A percentile compares a stretch with the other conserved stretches of the same genome.
These are phyloP conservation scores for Cercopithecus mona DNA, from an alignment of 2,113 vertebrate species.

Conservation along the genomic window DNA sequence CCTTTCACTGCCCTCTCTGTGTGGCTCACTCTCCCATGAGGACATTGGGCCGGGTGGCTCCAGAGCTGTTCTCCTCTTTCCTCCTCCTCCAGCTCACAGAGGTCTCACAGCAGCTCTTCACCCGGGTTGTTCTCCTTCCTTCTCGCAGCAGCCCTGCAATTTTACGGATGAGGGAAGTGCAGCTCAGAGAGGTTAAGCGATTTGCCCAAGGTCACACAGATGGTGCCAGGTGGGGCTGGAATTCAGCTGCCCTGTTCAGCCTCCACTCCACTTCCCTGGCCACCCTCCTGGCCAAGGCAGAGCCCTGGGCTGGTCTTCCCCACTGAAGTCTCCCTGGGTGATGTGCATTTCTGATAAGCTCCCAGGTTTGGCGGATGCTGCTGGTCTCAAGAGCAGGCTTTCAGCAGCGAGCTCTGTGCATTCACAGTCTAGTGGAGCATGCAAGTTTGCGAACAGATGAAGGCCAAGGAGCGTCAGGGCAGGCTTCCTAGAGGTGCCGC, in stretches of 20 bases:
- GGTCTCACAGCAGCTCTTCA: neutral
- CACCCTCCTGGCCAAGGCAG: neutral
- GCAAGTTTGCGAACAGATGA: rapidly evolving
- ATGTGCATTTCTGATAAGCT: neutral
- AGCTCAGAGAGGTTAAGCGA: neutral
- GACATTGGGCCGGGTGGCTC: neutral
- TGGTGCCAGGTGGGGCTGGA: neutral
- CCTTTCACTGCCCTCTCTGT: neutral
- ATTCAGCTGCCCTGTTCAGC: neutral
- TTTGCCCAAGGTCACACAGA: neutral
- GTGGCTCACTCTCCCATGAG: neutral
- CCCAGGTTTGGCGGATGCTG: neutral
- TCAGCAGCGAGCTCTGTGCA: too few species aligned
- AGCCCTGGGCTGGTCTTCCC: neutral
- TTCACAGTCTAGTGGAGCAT: neutral
- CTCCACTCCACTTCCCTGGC: neutral
- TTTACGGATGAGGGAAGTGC: neutral
- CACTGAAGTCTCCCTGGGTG: neutral
- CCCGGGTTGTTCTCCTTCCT: neutral
- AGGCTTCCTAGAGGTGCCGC: neutral
- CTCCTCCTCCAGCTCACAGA: neutral
- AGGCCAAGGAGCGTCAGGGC: neutral
- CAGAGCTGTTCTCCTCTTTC: neutral
- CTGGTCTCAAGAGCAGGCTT: neutral
- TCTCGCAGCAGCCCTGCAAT: neutral